phyloP scores from a whole-genome alignment of 2,888 invertebrate genomes.

The Lamellibrachia columna region DNA sequence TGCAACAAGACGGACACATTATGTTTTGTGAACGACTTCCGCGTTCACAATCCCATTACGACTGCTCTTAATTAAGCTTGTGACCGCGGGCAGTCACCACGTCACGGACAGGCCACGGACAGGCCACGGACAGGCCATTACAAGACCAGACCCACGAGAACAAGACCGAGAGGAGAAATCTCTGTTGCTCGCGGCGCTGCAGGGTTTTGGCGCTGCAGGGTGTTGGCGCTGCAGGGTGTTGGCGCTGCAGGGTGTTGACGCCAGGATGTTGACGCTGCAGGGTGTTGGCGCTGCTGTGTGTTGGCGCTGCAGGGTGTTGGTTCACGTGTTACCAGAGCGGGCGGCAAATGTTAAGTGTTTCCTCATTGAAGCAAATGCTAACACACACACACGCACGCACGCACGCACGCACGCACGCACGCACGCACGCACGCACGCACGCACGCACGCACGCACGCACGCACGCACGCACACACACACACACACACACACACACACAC shows the following conservation, averaged over 20 bases:
- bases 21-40: neutral
- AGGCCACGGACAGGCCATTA: neutral
- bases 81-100: neutral
- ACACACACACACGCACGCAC: neutral
- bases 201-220: neutral
- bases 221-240: no score
- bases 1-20: neutral
- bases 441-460: neutral
- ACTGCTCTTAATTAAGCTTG: neutral
- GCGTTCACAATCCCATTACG: neutral
- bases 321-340: neutral
- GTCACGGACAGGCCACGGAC: neutral
- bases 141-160: neutral
- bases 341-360: neutral
- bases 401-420: neutral
- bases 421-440: neutral
- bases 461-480: neutral
- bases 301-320: no score
- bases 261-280: no score
- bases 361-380: neutral
- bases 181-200: neutral
- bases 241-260: no score
- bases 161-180: neutral
- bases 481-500: neutral
- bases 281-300: no score